These are phyloP conservation scores for Actenoides lindsayi DNA, from an alignment of 2,113 vertebrate species.

Conservation along the genomic window DNA sequence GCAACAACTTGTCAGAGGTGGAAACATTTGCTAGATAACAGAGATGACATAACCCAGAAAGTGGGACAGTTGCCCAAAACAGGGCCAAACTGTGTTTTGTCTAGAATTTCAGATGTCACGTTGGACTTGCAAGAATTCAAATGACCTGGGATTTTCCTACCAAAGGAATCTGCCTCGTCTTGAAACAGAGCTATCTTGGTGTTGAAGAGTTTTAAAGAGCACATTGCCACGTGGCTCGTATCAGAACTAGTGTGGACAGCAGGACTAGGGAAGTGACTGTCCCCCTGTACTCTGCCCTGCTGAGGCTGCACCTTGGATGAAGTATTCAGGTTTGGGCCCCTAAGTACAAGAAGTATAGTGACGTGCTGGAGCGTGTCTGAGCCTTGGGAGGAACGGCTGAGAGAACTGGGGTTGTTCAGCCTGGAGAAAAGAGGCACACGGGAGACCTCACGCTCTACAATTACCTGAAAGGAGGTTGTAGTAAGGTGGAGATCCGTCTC, in stretches of 20 bases:
- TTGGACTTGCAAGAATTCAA: neutral
- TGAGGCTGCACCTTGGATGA: neutral
- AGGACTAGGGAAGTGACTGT: neutral
- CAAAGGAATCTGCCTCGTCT: neutral
- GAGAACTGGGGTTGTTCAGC: neutral
- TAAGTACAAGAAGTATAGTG: neutral
- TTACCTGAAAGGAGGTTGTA: neutral
- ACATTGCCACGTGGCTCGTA: neutral
- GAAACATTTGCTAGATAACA: neutral
- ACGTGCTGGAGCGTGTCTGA: neutral
- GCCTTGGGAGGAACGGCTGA: neutral
- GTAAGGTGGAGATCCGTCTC: neutral
- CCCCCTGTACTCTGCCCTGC: neutral
- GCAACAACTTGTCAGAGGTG: neutral
- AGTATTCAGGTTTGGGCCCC: neutral
- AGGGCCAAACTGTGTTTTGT: neutral
- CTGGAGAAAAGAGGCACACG: neutral
- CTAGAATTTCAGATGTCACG: neutral
- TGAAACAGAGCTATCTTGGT: neutral
- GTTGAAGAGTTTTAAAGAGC: neutral
- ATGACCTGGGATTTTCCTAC: neutral
- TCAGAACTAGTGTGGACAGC: neutral
- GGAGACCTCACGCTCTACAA: neutral
- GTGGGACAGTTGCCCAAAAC: neutral
- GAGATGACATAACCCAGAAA: neutral